Percentiles rank a stretch among this genome's conserved stretches.
phyloP scores from a whole-genome alignment of 2,888 invertebrate genomes.

The Auanema freiburgensis region DNA sequence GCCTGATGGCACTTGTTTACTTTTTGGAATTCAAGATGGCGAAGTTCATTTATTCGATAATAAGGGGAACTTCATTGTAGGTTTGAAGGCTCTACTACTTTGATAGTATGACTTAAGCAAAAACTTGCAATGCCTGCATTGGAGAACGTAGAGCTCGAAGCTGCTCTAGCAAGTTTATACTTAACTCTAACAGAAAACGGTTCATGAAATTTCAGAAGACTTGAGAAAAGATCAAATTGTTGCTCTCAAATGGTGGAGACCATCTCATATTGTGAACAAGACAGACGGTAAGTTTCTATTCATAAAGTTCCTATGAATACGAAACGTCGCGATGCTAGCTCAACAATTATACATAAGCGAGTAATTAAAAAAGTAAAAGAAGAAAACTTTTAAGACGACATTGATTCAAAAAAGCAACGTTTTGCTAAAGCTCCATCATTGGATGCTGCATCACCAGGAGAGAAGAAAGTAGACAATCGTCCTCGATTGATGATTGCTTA shows the following conservation, averaged over 20 bases:
- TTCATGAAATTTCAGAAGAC: slow-evolving; percentile 26
- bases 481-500: slow-evolving; percentile 78
- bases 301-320: slow-evolving; percentile 1
- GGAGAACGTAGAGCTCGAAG: slow-evolving; percentile 57
- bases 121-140: slow-evolving; percentile 74
- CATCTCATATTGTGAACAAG: slow-evolving; percentile 20
- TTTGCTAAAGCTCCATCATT: slow-evolving; percentile 6
- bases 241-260: slow-evolving; percentile 31
- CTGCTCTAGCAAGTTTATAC: slow-evolving; percentile 70
- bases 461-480: slow-evolving; percentile 9
- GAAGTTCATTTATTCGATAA: slow-evolving; percentile 93
- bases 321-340: slow-evolving; percentile 4
- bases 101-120: slow-evolving; percentile 71
- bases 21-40: slow-evolving; percentile 87
- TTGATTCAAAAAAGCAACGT: slow-evolving; percentile 7
- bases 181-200: not conserved
- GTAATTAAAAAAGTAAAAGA: too few relatives aligned
- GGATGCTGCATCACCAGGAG: not conserved
- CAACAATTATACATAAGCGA: too few relatives aligned
- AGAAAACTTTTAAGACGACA: slow-evolving; percentile 11
- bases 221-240: slow-evolving; percentile 32
- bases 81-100: too few relatives aligned
- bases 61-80: slow-evolving; percentile 76
- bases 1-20: slow-evolving; percentile 83
- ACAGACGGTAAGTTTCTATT: slow-evolving; percentile 9